A percentile compares a stretch with the other conserved stretches of the same genome.
These are phyloP conservation scores for Cyclura pinguis DNA, from an alignment of 2,797 vertebrate genomes.

Conservation along the genomic window DNA sequence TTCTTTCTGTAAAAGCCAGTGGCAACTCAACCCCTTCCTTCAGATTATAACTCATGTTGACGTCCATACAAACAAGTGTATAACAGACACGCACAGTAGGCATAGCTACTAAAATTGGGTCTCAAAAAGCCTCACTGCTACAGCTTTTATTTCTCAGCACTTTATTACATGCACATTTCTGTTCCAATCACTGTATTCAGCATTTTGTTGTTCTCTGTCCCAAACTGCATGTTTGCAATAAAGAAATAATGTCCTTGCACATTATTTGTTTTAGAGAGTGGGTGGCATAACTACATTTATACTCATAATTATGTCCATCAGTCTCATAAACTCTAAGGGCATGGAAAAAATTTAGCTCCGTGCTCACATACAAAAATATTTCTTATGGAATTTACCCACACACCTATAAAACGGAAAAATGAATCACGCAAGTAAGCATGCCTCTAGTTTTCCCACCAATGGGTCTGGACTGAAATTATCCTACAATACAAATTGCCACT, in stretches of 20 bases:
- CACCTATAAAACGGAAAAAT: background rate
- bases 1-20: background rate
- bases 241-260: slow-evolving; percentile 6
- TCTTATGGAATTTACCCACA: background rate
- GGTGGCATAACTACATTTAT: slow-evolving; percentile 15
- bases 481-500: background rate
- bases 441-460: background rate
- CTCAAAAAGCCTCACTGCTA: background rate
- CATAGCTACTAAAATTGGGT: background rate
- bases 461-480: background rate
- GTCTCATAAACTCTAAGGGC: background rate
- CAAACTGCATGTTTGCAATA: slow-evolving; percentile 17
- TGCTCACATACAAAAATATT: background rate
- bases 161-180: background rate
- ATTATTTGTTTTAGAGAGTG: slow-evolving; percentile 5
- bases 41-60: background rate
- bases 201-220: background rate
- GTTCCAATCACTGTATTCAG: background rate
- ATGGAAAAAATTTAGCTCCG: slow-evolving; percentile 12
- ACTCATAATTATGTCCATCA: slow-evolving; percentile 12
- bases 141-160: background rate
- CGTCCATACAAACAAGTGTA: background rate
- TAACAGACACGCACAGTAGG: background rate
- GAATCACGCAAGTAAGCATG: slow-evolving; percentile 4
- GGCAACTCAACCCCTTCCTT: background rate